These are phyloP conservation scores for Sisor rabdophorus DNA, from an alignment of 2,113 vertebrate species.

Conservation along the genomic window DNA sequence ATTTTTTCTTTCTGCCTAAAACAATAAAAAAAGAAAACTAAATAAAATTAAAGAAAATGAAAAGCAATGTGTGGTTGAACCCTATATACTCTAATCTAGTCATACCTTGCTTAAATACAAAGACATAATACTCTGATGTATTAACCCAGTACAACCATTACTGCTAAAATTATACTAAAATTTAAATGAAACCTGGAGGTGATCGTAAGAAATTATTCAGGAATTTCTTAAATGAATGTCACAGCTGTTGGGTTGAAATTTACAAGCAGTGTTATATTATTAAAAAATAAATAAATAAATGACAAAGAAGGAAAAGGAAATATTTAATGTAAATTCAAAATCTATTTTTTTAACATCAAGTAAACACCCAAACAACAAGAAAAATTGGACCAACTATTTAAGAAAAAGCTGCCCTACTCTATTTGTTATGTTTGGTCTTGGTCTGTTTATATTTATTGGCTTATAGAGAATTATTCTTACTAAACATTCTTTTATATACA, in stretches of 20 bases:
- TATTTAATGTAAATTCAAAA: neutral
- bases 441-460: neutral
- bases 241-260: neutral
- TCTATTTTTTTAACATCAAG: neutral
- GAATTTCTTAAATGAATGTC: neutral
- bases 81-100: conserved; percentile 16
- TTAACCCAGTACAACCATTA: conserved; percentile 18
- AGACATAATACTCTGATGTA: conserved; percentile 29
- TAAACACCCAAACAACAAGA: neutral
- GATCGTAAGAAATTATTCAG: neutral
- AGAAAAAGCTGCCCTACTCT: neutral
- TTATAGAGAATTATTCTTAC: neutral
- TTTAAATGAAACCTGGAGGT: neutral
- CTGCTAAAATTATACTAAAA: neutral
- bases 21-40: neutral
- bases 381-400: neutral
- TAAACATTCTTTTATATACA: neutral
- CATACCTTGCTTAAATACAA: conserved; percentile 34
- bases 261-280: neutral
- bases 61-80: conserved; percentile 32
- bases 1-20: neutral
- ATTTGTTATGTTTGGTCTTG: neutral
- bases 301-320: neutral
- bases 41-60: neutral
- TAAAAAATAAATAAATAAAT: neutral